Evolutionary conservation across 2,797 vertebrate genomes (phyloP).

Genomic region (Rhodeus uyekii): DNA sequence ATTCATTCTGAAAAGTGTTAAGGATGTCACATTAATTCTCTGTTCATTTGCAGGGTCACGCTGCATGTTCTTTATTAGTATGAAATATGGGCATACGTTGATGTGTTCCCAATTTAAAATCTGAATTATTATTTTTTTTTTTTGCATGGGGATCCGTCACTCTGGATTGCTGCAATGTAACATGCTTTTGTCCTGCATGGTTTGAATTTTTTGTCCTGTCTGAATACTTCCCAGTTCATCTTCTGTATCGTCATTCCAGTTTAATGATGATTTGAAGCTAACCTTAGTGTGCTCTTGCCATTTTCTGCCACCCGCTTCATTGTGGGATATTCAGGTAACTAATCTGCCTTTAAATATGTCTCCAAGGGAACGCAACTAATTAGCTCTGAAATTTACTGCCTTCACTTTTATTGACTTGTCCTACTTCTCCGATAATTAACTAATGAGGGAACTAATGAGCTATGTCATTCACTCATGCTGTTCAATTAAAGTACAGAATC

Average conservation of each 20-base stretch:
- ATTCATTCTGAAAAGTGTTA: not conserved
- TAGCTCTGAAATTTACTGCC: constrained; percentile 99
- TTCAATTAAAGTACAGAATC: constrained; percentile 99
- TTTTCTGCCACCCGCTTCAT: constrained; percentile 83
- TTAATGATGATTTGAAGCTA: constrained; percentile 72
- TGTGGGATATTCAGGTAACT: constrained; percentile 95
- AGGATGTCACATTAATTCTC: not conserved
- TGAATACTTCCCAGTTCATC: constrained; percentile 51
- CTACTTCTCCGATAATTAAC: constrained; percentile 99
- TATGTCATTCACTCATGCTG: constrained; percentile 99
- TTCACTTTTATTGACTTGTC: constrained; percentile 99
- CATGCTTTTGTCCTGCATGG: constrained; percentile 43
- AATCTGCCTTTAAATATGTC: constrained; percentile 99
- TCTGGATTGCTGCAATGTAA: constrained; percentile 46
- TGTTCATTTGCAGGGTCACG: not conserved
- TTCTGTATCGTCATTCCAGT: constrained; percentile 65
- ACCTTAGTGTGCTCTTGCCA: constrained; percentile 75
- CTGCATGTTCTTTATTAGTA: not conserved
- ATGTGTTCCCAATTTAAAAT: not conserved
- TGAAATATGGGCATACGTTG: not conserved
- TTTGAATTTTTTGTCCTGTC: constrained; percentile 45
- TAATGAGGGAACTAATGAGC: constrained; percentile 99
- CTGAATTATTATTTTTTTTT: no score
- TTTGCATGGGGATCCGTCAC: constrained; percentile 33
- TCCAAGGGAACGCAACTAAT: constrained; percentile 99